Evolutionary conservation across 1,140 invertebrate genomes (phyloP), one percentile per base, ranked within the genome.

Genomic region (Drosophila orena): DNA sequence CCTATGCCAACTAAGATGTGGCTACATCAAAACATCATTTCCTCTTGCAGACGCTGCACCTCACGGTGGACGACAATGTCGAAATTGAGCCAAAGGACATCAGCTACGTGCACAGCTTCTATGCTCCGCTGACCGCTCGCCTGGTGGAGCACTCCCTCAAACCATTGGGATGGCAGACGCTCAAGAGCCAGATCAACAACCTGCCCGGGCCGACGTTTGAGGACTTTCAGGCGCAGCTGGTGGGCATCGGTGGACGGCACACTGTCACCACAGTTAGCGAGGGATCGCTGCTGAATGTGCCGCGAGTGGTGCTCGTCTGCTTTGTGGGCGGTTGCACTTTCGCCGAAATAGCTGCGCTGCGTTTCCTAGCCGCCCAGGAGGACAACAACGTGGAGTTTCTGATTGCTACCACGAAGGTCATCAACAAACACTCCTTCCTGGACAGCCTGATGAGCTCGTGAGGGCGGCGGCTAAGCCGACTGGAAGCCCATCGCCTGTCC

Each of bases 261-360:
- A 93, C 94, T 65, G 49, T 60, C 2, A 95, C 94, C 2, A 94
- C 95, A 42, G 94, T 94, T 0, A 95, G 94, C 66, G 94, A 96
- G 77, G 94, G 94, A 65, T 96, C 95, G 0, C 93, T 94, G 49
- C 94, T 94, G 8, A 96, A 97, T 66, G 94, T 94, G 47, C 94
- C 96, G 1, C 95, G 95, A 84, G 95, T 98, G 1, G 96, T 98
- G n/a, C 92, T 99, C 5, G 97, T 99, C 1, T 98, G 98, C 91
- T 99, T 99, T 91, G 95, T 99, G 20, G 98, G 98, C 11, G 98
- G 98, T 3, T 98, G 98, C 91, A 99, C 98, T 0, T 99, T 96
- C 93, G 97, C 98, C 3, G 98, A 99, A 93, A 96, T 99, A 79
- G 97, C 98, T 2, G 97, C 98, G 0, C 92, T 99, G 2, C 94